phyloP scores from a whole-genome alignment of 2,888 invertebrate species.

The Coronaproctus castanopsis region DNA sequence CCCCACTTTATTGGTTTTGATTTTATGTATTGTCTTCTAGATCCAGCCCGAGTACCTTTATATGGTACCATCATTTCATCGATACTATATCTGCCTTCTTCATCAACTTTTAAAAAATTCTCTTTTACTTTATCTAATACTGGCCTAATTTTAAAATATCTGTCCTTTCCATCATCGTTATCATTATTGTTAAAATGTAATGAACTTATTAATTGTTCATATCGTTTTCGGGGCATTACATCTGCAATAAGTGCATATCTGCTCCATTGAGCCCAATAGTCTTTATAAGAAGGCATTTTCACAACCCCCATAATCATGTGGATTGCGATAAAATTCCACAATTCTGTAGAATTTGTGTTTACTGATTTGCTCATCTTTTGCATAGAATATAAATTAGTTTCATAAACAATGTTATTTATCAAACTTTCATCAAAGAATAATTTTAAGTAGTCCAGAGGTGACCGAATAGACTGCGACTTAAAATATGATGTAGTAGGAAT shows the following conservation, averaged over 20 bases:
- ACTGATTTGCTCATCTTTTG: slow-evolving; percentile 4
- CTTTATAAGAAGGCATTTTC: slow-evolving; percentile 10
- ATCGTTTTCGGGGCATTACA: slow-evolving; percentile 8
- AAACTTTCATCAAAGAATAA: slow-evolving; percentile 8
- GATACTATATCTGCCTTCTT: slow-evolving; percentile 21
- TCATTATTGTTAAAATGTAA: slow-evolving; percentile 7
- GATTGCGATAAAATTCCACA: slow-evolving; percentile 12
- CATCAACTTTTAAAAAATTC: slow-evolving; percentile 16
- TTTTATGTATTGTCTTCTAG: slow-evolving; percentile 23
- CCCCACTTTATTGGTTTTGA: slow-evolving; percentile 25
- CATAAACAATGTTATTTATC: slow-evolving; percentile 10
- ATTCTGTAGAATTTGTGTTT: slow-evolving; percentile 3
- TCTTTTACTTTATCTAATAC: slow-evolving; percentile 1
- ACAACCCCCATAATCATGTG: slow-evolving; percentile 12
- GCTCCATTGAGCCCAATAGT: slow-evolving; percentile 9
- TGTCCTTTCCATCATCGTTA: not conserved
- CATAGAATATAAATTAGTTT: slow-evolving; percentile 12
- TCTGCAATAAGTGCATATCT: slow-evolving; percentile 5
- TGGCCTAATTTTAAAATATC: slow-evolving; percentile 8
- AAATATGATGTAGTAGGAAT: not conserved
- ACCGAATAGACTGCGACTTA: not conserved
- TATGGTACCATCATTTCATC: slow-evolving; percentile 25
- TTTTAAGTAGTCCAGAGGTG: slow-evolving; percentile 10
- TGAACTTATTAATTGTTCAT: not conserved
- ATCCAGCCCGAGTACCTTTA: slow-evolving; percentile 24